Conservation (phyloP, 1,140 invertebrate species). For the Heliconius hermathena region DNA sequence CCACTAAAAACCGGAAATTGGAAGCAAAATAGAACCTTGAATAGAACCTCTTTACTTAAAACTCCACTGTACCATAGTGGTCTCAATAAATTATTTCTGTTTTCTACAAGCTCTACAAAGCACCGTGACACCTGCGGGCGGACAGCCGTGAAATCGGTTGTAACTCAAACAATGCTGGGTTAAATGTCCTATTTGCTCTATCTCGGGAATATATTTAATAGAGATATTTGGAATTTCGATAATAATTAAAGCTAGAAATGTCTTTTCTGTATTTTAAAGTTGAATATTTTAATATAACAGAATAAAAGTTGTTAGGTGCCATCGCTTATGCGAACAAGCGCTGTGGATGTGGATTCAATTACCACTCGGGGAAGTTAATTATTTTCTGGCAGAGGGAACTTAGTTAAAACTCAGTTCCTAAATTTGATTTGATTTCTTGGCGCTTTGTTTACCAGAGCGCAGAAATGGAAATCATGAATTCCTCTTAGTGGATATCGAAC, state of each 20-base stretch:
- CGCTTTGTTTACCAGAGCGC: no score
- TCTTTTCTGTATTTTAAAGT: no score
- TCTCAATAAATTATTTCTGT: neutral
- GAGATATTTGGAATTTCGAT: neutral
- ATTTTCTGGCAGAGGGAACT: neutral
- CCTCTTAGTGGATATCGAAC: no score
- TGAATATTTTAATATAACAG: no score
- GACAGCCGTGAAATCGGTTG: constrained; percentile 32
- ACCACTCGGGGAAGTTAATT: no score
- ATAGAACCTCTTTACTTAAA: neutral
- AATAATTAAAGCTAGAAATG: neutral
- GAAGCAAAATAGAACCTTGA: neutral
- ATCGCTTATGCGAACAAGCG: no score
- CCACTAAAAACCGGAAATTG: no score
- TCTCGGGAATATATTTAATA: neutral
- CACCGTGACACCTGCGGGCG: constrained; percentile 15
- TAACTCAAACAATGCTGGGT: neutral
- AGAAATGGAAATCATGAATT: no score
- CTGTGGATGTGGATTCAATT: no score
- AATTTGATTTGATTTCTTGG: neutral
- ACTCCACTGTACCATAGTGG: neutral
- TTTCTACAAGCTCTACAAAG: neutral
- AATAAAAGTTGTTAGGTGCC: no score
- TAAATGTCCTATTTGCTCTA: neutral
- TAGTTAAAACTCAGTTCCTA: neutral